Evolutionary conservation across 2,888 invertebrate genomes (phyloP), one percentile per base, ranked within the genome.

Genomic region (Lapara coniferarum): DNA sequence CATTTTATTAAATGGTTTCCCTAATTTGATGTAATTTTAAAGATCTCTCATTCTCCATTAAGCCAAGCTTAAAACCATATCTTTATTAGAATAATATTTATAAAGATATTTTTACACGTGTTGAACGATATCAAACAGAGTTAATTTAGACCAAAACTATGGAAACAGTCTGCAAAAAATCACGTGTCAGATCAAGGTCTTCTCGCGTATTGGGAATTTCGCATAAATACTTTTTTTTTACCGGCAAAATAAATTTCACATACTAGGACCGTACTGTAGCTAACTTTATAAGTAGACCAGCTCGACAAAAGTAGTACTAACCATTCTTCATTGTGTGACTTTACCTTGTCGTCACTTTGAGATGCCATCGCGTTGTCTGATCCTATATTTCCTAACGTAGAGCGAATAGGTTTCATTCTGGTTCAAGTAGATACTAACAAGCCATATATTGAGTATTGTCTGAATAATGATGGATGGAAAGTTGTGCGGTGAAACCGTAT

Each of bases 181-280:
- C 59, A 59, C 59, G 44, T 14, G 59, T n/a, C 16, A 44, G 37
- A 59, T 44, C 59, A 59, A 59, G 59, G 59, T 59, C 44, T 16
- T 44, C 44, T 10, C n/a, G 10, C n/a, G n/a, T 44, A 7, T 30
- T 46, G 16, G 0, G 44, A 37, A 16, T 59, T 44, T 44, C 37
- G 2, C 2, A n/a, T 59, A 30, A 44, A 44, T n/a, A 37, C 1
- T 8, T 37, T 44, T 59, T 16, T 14, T 37, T 44, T 0, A 2
- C 10, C n/a, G 10, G 14, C 44, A 7, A 16, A 59, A 8, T 8
- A 14, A 51, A 25, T 25, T 25, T 14, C 12, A 51, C 2, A 51
- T 12, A 8, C 1, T 51, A 4, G 14, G 10, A 14, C 10, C 1
- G 4, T 12, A 4, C 51, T 12, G 10, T 5, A 51, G 12, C 51